phyloP scores from a whole-genome alignment of 1,140 invertebrate genomes.

The Drosophila nasuta region DNA sequence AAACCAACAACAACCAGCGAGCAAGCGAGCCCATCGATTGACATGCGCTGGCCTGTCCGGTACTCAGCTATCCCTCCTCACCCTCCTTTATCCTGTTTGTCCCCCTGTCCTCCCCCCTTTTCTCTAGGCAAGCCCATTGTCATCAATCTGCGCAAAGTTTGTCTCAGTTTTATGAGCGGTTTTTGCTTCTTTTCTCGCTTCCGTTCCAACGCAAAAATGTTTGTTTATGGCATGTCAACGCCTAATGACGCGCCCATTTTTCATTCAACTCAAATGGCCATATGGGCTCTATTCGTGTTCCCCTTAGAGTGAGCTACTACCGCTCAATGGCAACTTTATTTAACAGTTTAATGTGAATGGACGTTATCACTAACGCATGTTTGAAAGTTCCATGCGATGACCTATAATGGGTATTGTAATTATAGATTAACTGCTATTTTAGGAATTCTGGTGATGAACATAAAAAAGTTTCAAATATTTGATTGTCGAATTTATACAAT shows the following conservation, averaged over 20 bases:
- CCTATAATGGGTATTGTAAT: too few relatives aligned
- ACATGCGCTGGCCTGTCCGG: slow-evolving; percentile 50
- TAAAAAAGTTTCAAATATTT: too few relatives aligned
- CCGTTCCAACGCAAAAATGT: slow-evolving; percentile 48
- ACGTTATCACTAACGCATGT: too few relatives aligned
- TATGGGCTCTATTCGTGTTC: not conserved
- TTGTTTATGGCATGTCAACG: slow-evolving; percentile 80
- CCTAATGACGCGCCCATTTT: slow-evolving; percentile 79
- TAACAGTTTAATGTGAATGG: not conserved
- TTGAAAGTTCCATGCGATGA: too few relatives aligned
- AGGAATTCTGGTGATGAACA: too few relatives aligned
- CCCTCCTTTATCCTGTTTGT: not conserved
- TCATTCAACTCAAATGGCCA: slow-evolving; percentile 56
- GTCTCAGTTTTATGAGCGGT: slow-evolving; percentile 50
- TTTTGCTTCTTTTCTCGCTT: slow-evolving; percentile 38
- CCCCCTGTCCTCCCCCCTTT: too few relatives aligned
- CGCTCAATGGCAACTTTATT: not conserved
- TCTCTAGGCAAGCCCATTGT: slow-evolving; percentile 2
- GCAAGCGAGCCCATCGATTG: slow-evolving; percentile 67
- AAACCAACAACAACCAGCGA: too few relatives aligned
- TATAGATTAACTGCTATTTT: too few relatives aligned
- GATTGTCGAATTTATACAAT: too few relatives aligned
- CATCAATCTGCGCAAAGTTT: slow-evolving; percentile 53
- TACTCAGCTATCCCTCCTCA: not conserved
- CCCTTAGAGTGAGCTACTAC: not conserved